Conservation (phyloP, 2,113 vertebrate genomes). For the Cisticola juncidis region DNA sequence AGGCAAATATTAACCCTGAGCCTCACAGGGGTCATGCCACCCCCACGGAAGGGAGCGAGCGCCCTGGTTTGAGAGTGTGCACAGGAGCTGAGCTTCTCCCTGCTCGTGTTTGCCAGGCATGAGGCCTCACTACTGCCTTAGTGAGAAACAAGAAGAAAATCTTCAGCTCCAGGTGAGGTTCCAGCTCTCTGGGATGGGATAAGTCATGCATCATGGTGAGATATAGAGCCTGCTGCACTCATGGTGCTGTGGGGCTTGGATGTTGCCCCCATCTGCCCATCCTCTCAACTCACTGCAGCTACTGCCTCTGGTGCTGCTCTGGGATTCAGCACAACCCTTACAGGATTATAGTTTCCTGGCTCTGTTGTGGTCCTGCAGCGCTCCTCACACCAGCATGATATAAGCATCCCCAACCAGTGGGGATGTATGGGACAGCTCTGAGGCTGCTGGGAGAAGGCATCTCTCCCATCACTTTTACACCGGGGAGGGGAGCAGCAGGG, state of each 20-base stretch:
- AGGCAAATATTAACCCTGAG: neutral
- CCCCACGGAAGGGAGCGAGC: fast-evolving
- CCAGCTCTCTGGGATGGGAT: fast-evolving
- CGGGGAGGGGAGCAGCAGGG: neutral
- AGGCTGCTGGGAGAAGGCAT: neutral
- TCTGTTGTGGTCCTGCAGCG: fast-evolving
- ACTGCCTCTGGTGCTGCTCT: neutral
- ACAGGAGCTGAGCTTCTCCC: neutral
- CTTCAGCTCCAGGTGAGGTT: neutral
- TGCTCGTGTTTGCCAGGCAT: neutral
- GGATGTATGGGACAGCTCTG: neutral
- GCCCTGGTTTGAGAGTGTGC: neutral
- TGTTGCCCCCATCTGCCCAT: neutral
- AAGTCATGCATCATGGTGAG: neutral
- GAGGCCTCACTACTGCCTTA: neutral
- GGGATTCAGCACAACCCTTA: neutral
- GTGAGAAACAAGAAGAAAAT: neutral
- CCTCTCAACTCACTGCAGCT: neutral
- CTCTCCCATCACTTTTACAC: neutral
- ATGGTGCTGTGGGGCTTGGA: neutral
- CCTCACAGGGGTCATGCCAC: fast-evolving
- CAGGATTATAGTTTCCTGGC: neutral
- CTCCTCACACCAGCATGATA: fast-evolving
- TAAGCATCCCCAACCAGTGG: neutral
- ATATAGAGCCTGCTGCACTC: neutral